Evolutionary conservation across 2,113 vertebrate genomes (phyloP).

Genomic region (Toxotes jaculatrix): DNA sequence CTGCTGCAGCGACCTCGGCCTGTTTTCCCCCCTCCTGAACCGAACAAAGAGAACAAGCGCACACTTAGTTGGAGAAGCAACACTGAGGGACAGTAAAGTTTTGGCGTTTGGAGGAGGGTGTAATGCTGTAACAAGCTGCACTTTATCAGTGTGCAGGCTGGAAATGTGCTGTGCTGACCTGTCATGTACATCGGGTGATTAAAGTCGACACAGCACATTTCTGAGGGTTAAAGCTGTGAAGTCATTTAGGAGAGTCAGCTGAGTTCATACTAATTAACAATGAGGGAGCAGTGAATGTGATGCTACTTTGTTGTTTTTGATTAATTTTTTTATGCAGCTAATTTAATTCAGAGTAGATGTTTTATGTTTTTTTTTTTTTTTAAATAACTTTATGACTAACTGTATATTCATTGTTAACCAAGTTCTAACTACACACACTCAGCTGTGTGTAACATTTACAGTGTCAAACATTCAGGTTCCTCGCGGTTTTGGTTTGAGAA

Average conservation of each 20-base stretch:
- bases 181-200: not conserved
- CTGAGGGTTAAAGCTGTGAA: conserved; percentile 22
- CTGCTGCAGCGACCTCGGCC: not conserved
- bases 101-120: not conserved
- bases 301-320: conserved; percentile 2
- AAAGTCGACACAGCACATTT: conserved; percentile 7
- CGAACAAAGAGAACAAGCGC: not conserved
- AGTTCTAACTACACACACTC: not conserved
- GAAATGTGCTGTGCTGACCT: conserved; percentile 1
- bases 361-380: not conserved
- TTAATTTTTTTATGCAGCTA: conserved; percentile 43
- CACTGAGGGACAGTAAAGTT: not conserved
- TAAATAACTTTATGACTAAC: conserved; percentile 31
- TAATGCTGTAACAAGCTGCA: not conserved
- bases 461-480: not conserved
- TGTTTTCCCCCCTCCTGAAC: not conserved
- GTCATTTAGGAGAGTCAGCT: not conserved
- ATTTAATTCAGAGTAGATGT: conserved; percentile 39
- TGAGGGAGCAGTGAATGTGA: conserved; percentile 38
- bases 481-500: not conserved
- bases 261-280: conserved; percentile 24
- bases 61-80: conserved; percentile 11
- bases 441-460: not conserved
- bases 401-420: conserved; percentile 39
- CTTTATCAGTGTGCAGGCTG: not conserved